Evolutionary conservation across 2,888 invertebrate genomes (phyloP).

Genomic region (Hesperia comma): DNA sequence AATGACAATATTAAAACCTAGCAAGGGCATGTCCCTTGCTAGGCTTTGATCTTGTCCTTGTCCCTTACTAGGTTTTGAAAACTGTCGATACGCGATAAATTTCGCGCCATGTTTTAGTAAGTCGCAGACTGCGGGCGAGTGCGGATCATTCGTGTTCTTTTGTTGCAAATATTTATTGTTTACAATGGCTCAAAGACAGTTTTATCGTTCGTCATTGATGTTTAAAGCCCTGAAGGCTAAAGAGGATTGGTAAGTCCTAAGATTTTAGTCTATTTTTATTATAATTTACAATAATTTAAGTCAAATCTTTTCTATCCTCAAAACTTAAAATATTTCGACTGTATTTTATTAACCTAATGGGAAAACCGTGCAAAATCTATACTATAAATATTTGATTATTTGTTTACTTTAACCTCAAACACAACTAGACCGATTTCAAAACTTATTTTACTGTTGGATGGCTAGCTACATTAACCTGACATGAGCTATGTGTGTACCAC

Average conservation of each 20-base stretch:
- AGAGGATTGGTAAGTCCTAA: neutral
- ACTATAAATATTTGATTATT: constrained; percentile 7
- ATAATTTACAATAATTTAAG: too few relatives aligned
- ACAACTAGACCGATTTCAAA: constrained; percentile 19
- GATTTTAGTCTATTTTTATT: neutral
- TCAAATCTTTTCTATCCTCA: constrained; percentile 13
- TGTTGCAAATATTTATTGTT: neutral
- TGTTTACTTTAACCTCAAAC: constrained; percentile 9
- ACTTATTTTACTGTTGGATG: neutral
- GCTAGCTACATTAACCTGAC: constrained; percentile 9
- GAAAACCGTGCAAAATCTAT: constrained; percentile 16
- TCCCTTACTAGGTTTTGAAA: too few relatives aligned
- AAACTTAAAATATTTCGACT: constrained; percentile 18
- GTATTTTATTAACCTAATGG: constrained; percentile 25
- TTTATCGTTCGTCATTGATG: neutral
- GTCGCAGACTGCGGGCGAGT: neutral
- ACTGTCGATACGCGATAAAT: too few relatives aligned
- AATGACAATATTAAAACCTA: constrained; percentile 19
- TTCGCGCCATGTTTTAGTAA: neutral
- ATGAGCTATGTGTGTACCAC: neutral
- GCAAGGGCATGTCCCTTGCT: too few relatives aligned
- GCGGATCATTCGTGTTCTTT: neutral
- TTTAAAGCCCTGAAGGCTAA: neutral
- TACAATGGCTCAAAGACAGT: neutral
- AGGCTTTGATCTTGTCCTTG: too few relatives aligned